Base-by-base conservation (phyloP, 2,113 vertebrate species). In the Amia ocellicauda region DNA sequence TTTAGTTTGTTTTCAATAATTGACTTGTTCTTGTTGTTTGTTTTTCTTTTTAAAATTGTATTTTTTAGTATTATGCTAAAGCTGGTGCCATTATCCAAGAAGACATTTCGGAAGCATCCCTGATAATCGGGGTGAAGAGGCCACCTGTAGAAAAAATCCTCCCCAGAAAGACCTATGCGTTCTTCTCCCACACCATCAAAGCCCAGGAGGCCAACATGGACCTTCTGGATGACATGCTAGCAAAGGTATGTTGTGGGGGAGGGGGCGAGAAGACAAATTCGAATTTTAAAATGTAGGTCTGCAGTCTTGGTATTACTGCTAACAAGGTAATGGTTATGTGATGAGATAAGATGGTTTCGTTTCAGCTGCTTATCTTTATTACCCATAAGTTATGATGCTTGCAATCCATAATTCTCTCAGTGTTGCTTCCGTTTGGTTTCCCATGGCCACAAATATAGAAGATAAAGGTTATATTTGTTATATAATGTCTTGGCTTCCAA, bases 121-220 rank as follows among this genome's bases (percentile, higher is more conserved):
- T 99, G 58, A 98, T 99, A 74, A 66, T 98, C 31, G 96, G 97
- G 53, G 97, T 99, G 59, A 99, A 99, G 84, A 92, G 92, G 66
- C 92, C 89, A 23, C 91, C 92, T 5, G 96, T 98, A 72, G 93
- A 93, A 56, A 95, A 94, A 68, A 54, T 99, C 62, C 89, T 96
- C 40, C 87, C 93, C 54, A 88, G 64, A 72, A 99, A 98, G 80
- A 98, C 93, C 0, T 99, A 99, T 8, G 96, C 97, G 2, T 99
- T 99, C 69, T 99, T 99, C 69, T 99, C 97, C 2, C 97, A 99
- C 76, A 99, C 97, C 58, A 99, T 99, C 78, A 99, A 99, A 79
- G 97, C 97, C 42, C 97, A 99, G 71, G 95, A 95, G 70, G 88
- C 95, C 66, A 99, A 98, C 75, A 99, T 99, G 97, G 75, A 83